Evolutionary conservation across 2,797 vertebrate species (phyloP).

Genomic region (Heliangelus exortis): DNA sequence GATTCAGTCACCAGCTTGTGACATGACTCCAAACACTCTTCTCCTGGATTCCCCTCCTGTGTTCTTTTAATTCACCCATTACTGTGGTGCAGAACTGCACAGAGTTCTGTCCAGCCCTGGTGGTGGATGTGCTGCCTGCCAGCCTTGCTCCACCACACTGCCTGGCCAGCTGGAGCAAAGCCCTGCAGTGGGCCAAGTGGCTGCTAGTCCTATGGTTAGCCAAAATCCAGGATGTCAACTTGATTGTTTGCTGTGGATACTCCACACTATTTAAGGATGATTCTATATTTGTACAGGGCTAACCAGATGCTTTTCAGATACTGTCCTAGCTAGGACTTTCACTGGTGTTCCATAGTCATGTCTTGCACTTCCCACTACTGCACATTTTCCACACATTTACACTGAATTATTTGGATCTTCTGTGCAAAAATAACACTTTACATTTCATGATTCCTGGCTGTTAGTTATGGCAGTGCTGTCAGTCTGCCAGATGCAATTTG

Average conservation of each 20-base stretch:
- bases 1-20: background rate
- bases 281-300: background rate
- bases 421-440: background rate
- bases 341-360: background rate
- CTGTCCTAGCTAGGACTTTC: background rate
- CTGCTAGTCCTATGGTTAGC: background rate
- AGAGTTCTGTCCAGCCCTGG: background rate
- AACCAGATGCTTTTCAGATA: constrained; percentile 31
- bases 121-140: background rate
- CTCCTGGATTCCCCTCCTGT: background rate
- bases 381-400: constrained; percentile 1
- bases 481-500: constrained; percentile 16
- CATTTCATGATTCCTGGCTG: background rate
- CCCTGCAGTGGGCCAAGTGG: rapidly evolving
- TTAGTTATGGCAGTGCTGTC: background rate
- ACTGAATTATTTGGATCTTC: background rate
- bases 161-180: background rate
- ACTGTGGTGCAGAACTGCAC: background rate
- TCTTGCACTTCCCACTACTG: background rate
- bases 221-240: background rate
- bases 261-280: background rate
- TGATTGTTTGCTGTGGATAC: constrained; percentile 23
- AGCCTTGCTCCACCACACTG: background rate
- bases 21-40: background rate
- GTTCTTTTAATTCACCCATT: background rate